Evolutionary conservation across 2,113 vertebrate species (phyloP), one percentile per base, ranked within the genome.

Genomic region (Oostethus manadensis): DNA sequence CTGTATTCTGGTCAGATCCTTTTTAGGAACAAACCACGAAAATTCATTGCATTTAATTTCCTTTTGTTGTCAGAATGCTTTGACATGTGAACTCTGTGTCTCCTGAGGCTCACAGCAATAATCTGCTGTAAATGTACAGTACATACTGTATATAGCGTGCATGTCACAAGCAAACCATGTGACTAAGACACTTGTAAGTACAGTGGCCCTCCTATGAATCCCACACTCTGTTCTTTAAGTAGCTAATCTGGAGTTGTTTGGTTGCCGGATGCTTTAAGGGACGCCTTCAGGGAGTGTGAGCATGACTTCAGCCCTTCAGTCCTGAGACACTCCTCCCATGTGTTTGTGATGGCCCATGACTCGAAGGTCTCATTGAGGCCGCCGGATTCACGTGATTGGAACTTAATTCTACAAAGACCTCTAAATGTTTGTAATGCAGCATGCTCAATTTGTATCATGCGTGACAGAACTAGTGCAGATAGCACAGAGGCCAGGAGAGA

Each of bases 181-280:
- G 73, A 79, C 70, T 60, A 11, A 58, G 68, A 44, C 11, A 62
- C 56, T 13, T 2, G 50, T 65, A 57, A 82, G 79, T 60, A 49
- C 64, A 49, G 59, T 23, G 38, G 0, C n/a, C 43, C 66, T 67
- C 54, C 66, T 68, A 78, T 63, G 53, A 74, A 29, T 65, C 62
- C 68, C 70, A 71, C 74, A 38, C 60, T 64, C 26, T 26, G 53
- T 68, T 76, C 64, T 46, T 82, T 80, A 67, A 62, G 15, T 20
- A 18, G 66, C 40, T 78, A 79, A 81, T 86, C 69, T 49, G 60
- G 65, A 68, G 33, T 46, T 42, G 53, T 76, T 75, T 74, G 64
- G 46, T 57, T 54, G 60, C 61, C 22, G 26, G 3, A 3, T 15
- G 58, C 58, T 64, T 54, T 62, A 47, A 56, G 42, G 58, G 66